These are phyloP conservation scores for Spizaetus ornatus DNA, from an alignment of 2,113 vertebrate species.

Conservation along the genomic window DNA sequence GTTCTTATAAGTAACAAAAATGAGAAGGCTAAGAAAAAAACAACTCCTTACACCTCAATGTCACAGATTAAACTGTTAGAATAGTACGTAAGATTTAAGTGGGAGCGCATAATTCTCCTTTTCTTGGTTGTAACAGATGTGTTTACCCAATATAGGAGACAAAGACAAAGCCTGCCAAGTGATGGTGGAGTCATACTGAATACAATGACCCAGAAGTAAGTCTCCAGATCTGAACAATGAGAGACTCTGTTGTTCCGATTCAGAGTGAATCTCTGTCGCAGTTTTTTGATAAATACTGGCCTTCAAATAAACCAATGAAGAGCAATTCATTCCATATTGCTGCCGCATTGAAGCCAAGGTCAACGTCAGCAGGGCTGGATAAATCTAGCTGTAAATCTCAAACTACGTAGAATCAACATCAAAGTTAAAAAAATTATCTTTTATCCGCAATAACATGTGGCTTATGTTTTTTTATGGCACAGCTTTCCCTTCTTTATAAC, in stretches of 20 bases:
- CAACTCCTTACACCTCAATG: neutral
- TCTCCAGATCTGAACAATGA: neutral
- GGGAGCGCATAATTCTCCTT: conserved; percentile 1
- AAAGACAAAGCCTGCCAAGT: conserved; percentile 6
- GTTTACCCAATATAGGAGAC: conserved; percentile 14
- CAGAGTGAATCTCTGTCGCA: neutral
- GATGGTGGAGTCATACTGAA: neutral
- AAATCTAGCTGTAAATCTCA: neutral
- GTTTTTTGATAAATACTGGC: neutral
- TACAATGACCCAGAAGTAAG: neutral
- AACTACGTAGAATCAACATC: neutral
- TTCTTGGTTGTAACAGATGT: conserved; percentile 22
- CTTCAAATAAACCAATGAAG: neutral
- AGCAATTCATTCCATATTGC: neutral
- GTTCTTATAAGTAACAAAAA: neutral
- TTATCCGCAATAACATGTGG: neutral
- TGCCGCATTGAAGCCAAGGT: neutral
- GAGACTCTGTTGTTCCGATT: neutral
- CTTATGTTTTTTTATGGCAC: neutral
- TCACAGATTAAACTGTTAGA: neutral
- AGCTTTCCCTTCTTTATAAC: neutral
- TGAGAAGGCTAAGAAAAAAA: neutral
- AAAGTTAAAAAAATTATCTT: neutral
- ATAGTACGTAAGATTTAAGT: neutral
- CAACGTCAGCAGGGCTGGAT: neutral